Base-by-base conservation (phyloP, 2,113 vertebrate species). In the Albula glossodonta region DNA sequence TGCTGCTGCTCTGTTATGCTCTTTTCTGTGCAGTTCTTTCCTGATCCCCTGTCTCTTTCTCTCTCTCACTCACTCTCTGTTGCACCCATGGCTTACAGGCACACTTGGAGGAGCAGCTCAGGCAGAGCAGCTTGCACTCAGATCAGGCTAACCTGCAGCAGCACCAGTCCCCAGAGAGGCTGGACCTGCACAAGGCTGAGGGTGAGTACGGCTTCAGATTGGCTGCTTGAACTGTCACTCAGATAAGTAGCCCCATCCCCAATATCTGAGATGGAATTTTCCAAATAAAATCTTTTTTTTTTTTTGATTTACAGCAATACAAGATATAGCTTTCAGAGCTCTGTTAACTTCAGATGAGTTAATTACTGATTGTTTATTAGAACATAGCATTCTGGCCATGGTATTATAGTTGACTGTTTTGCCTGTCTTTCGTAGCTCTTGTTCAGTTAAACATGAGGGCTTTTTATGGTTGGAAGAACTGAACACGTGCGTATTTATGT, bases 171-270 rank as follows among this genome's bases (percentile, higher is more conserved):
- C 86, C 97, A 88, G 94, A 95, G 70, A 96, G 94, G 81, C 89
- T 98, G 12, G 94, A 99, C 77, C 95, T 99, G 57, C 97, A 99
- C 89, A 98, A 97, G 88, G 93, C 97, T 0, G 95, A 97, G 87
- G 98, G 98, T 99, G 91, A 96, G 93, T 22, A 7, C 19, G 11
- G n/a, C 70, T 31, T 74, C 4, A 10, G 22, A 74, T 31, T 74
- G n/a, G 70, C 70, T 74, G 70, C 70, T 74, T 5, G 70, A 31
- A 74, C 70, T n/a, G n/a, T 74, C n/a, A 74, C 70, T 74, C 70
- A 74, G 1, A 4, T 74, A 22, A 74, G 22, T 31, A 74, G 2
- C 22, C 22, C 7, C 70, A 74, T 56, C 70, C n/a, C 5, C 22
- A 74, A 22, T 31, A n/a, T 3, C 22, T 74, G 5, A 25, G n/a